Percentiles rank a stretch among this genome's conserved stretches.
Conservation (phyloP, 2,888 invertebrate genomes). For the Drosophila nigritarsus region DNA sequence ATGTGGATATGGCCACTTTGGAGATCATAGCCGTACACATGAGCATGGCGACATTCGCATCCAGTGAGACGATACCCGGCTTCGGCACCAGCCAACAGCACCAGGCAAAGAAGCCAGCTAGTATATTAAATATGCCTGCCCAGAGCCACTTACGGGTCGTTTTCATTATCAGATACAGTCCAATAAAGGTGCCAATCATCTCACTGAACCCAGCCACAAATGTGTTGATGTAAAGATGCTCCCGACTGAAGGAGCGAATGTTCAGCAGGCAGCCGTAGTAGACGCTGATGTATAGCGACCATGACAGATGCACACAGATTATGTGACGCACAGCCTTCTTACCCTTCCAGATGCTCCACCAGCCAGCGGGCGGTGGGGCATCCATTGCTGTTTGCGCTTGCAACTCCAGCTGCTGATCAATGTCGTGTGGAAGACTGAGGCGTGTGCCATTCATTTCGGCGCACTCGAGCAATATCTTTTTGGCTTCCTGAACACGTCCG, state of each 20-base stretch:
- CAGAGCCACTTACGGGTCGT: conserved; percentile 84
- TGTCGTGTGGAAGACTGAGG: conserved; percentile 83
- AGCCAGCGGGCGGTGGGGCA: conserved; percentile 83
- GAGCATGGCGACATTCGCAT: conserved; percentile 79
- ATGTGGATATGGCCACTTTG: conserved; percentile 85
- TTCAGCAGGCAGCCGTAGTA: conserved; percentile 86
- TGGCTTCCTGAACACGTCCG: conserved; percentile 84
- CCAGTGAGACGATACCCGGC: conserved; percentile 75
- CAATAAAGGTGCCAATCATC: conserved; percentile 84
- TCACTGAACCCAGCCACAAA: conserved; percentile 84
- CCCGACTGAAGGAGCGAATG: conserved; percentile 85
- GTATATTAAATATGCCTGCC: conserved; percentile 84
- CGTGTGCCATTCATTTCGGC: conserved; percentile 84
- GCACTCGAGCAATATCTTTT: conserved; percentile 84
- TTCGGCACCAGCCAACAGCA: conserved; percentile 84
- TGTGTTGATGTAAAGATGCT: conserved; percentile 85
- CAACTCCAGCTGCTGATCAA: conserved; percentile 84
- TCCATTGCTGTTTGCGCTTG: conserved; percentile 84
- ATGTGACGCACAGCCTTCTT: conserved; percentile 83
- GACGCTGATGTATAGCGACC: conserved; percentile 85
- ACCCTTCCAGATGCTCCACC: conserved; percentile 85
- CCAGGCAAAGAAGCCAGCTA: conserved; percentile 83
- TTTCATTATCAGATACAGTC: conserved; percentile 83
- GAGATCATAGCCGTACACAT: conserved; percentile 85
- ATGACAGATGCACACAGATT: conserved; percentile 83